These are phyloP conservation scores for Drosophila mayri DNA, from an alignment of 1,140 invertebrate species.

Conservation along the genomic window DNA sequence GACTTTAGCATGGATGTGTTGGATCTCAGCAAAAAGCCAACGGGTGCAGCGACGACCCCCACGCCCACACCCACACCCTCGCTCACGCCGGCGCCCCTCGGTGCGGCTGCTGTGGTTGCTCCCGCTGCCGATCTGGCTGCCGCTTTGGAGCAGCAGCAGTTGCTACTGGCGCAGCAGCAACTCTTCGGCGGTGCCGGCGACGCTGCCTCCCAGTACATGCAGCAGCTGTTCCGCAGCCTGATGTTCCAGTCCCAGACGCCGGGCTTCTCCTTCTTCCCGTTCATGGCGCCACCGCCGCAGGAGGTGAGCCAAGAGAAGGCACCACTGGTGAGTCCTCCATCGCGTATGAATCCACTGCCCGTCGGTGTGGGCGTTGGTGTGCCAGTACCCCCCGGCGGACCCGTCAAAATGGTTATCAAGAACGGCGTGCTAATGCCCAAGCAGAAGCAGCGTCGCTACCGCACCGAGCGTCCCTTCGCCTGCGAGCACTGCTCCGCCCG, in stretches of 20 bases:
- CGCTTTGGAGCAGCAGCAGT: slow-evolving; percentile 74
- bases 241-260: slow-evolving; percentile 87
- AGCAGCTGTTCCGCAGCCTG: slow-evolving; percentile 86
- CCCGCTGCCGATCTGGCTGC: slow-evolving; percentile 22
- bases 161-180: slow-evolving; percentile 84
- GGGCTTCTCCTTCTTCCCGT: slow-evolving; percentile 68
- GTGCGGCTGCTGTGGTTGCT: slow-evolving; percentile 85
- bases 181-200: slow-evolving; percentile 85
- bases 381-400: slow-evolving; percentile 85
- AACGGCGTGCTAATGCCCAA: slow-evolving; percentile 95
- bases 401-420: slow-evolving; percentile 95
- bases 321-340: slow-evolving; percentile 16
- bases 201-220: slow-evolving; percentile 85
- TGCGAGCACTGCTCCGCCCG: slow-evolving; percentile 95
- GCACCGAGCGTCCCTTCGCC: slow-evolving; percentile 95
- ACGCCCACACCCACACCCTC: slow-evolving; percentile 85
- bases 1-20: slow-evolving; percentile 93
- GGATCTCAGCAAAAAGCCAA: slow-evolving; percentile 93
- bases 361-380: slow-evolving; percentile 30
- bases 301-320: slow-evolving; percentile 86
- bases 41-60: slow-evolving; percentile 69
- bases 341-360: not conserved
- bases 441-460: slow-evolving; percentile 94
- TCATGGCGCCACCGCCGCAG: slow-evolving; percentile 87
- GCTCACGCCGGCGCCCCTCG: slow-evolving; percentile 78